Conservation (phyloP, 2,797 vertebrate species). For the Toxotes lorentzi region DNA sequence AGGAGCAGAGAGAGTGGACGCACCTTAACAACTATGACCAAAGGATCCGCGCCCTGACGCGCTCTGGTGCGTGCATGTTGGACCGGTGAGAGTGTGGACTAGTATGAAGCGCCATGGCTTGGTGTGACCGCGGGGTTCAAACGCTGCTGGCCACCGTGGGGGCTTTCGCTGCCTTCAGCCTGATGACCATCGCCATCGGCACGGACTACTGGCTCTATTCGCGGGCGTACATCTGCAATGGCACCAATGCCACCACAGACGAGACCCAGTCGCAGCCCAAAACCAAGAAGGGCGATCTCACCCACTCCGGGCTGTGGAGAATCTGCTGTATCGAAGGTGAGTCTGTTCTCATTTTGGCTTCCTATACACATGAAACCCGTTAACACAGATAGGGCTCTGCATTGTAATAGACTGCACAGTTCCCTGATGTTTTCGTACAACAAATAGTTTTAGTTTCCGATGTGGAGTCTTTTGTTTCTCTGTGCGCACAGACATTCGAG, state of each 20-base stretch:
- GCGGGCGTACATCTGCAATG: slow-evolving; percentile 95
- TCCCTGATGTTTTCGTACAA: background rate
- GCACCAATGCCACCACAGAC: slow-evolving; percentile 90
- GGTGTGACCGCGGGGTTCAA: slow-evolving; percentile 97
- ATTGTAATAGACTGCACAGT: background rate
- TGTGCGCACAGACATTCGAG: slow-evolving; percentile 28
- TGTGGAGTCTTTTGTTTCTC: slow-evolving; percentile 25
- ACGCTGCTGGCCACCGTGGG: slow-evolving; percentile 95
- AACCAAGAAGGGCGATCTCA: slow-evolving; percentile 91
- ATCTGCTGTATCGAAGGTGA: slow-evolving; percentile 96
- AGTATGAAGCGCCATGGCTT: slow-evolving; percentile 96
- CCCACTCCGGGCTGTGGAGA: slow-evolving; percentile 96
- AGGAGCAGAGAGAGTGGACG: slow-evolving; percentile 29
- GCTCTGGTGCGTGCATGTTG: slow-evolving; percentile 60
- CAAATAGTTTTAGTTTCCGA: background rate
- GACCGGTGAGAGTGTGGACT: slow-evolving; percentile 60
- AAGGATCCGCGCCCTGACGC: slow-evolving; percentile 71
- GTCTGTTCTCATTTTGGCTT: background rate
- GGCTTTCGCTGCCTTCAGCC: slow-evolving; percentile 96
- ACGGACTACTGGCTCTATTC: slow-evolving; percentile 99
- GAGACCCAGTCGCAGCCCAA: slow-evolving; percentile 87
- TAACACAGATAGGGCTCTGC: background rate
- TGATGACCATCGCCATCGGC: slow-evolving; percentile 98
- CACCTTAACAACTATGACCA: slow-evolving; percentile 52
- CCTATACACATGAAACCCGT: background rate